Conservation (phyloP, 2,113 vertebrate genomes). For the Corythornis cristatus region DNA sequence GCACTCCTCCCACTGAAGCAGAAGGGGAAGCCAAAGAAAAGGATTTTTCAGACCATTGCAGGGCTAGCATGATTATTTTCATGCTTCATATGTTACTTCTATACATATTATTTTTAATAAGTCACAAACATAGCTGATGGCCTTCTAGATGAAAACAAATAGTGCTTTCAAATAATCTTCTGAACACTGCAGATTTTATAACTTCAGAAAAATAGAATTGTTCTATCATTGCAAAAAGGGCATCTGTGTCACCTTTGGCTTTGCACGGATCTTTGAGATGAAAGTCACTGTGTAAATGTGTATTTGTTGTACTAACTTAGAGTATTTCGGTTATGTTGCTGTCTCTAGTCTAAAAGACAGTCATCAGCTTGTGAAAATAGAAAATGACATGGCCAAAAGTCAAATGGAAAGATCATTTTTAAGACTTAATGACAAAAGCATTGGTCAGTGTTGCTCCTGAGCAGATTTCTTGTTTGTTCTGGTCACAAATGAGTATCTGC, state of each 20-base stretch:
- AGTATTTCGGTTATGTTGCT: neutral
- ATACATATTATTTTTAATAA: neutral
- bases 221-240: neutral
- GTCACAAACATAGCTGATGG: neutral
- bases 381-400: neutral
- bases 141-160: neutral
- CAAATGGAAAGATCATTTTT: neutral
- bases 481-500: neutral
- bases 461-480: neutral
- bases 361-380: neutral
- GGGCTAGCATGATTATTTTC: neutral
- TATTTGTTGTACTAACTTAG: neutral
- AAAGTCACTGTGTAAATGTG: neutral
- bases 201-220: neutral
- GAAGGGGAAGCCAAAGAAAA: neutral
- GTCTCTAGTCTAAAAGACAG: neutral
- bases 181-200: neutral
- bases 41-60: neutral
- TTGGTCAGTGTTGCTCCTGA: neutral
- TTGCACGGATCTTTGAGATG: neutral
- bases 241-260: neutral
- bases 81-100: neutral
- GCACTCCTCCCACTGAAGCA: neutral
- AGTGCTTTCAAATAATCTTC: neutral
- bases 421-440: neutral